Percentiles rank a stretch among this genome's conserved stretches.
Evolutionary conservation across 1,140 invertebrate genomes (phyloP).

Genomic region (Trachymyrmex septentrionalis): DNA sequence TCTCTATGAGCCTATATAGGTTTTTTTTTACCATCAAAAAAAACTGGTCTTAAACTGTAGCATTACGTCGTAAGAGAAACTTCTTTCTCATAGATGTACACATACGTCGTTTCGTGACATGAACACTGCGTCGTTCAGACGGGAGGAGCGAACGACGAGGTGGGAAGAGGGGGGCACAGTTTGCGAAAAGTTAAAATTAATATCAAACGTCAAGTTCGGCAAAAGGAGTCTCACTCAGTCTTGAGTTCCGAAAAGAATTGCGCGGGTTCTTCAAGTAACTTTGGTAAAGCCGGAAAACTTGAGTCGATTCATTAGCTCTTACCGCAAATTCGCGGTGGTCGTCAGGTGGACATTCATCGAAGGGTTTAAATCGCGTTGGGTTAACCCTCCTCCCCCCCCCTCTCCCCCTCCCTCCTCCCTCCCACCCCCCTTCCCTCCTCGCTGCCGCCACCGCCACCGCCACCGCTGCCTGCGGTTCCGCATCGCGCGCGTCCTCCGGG

Average conservation of each 20-base stretch:
- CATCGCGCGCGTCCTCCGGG: constrained; percentile 50
- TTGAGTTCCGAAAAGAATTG: neutral
- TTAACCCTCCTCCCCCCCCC: constrained; percentile 1
- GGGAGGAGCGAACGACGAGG: neutral
- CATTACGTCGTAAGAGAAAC: neutral
- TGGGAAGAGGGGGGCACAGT: neutral
- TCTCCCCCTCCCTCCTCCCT: no score
- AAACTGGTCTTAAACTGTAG: constrained; percentile 1
- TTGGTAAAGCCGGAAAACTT: constrained; percentile 34
- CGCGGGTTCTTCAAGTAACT: constrained; percentile 4
- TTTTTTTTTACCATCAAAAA: neutral
- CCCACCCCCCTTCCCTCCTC: no score
- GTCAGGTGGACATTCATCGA: constrained; percentile 71
- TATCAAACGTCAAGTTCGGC: constrained; percentile 11
- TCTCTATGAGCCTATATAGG: neutral
- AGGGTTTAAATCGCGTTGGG: constrained; percentile 76
- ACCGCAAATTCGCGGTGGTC: constrained; percentile 56
- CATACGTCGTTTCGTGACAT: neutral
- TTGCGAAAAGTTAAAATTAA: constrained; percentile 48
- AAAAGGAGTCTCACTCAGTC: neutral
- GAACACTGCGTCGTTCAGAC: neutral
- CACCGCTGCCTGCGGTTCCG: constrained; percentile 18
- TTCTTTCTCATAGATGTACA: neutral
- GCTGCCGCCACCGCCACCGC: neutral
- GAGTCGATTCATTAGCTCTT: constrained; percentile 41